Conservation (phyloP, 1,140 invertebrate species). For the Dendroctonus ponderosae region DNA sequence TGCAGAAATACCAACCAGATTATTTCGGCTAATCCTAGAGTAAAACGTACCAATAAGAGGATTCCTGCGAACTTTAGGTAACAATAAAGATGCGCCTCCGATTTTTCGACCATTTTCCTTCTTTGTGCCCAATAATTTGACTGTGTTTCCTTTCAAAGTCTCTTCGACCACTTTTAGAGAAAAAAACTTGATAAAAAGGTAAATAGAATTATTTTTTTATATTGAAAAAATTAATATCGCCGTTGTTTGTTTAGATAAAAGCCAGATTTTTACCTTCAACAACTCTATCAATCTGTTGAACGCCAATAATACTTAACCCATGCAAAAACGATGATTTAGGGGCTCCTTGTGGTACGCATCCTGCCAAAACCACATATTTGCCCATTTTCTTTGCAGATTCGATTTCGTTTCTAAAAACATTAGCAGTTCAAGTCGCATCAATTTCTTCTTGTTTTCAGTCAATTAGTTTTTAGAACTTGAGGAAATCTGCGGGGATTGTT, state of each 20-base stretch:
- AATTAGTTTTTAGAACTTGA: too few species aligned
- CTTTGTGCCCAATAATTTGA: slow-evolving; percentile 80
- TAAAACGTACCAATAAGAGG: slow-evolving; percentile 65
- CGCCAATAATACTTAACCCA: slow-evolving; percentile 90
- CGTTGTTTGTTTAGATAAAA: too few species aligned
- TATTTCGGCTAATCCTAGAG: too few species aligned
- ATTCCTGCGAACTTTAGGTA: slow-evolving; percentile 95
- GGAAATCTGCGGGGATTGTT: too few species aligned
- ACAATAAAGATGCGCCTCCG: slow-evolving; percentile 79
- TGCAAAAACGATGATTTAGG: slow-evolving; percentile 71
- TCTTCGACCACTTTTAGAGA: slow-evolving; percentile 82
- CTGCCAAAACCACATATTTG: slow-evolving; percentile 90
- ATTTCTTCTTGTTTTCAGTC: too few species aligned
- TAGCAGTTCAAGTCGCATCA: too few species aligned
- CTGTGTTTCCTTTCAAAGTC: slow-evolving; percentile 89
- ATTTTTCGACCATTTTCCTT: slow-evolving; percentile 76
- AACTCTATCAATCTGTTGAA: slow-evolving; percentile 97
- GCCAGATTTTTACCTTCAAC: slow-evolving; percentile 78
- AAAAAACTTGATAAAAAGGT: background rate
- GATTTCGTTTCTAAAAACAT: slow-evolving; percentile 84
- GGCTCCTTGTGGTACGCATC: slow-evolving; percentile 93
- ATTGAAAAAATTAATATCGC: too few species aligned
- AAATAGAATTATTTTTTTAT: too few species aligned
- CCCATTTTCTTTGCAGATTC: slow-evolving; percentile 70
- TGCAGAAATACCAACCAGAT: background rate